Conservation (phyloP, 2,797 vertebrate species). For the Uromys caudimaculatus region DNA sequence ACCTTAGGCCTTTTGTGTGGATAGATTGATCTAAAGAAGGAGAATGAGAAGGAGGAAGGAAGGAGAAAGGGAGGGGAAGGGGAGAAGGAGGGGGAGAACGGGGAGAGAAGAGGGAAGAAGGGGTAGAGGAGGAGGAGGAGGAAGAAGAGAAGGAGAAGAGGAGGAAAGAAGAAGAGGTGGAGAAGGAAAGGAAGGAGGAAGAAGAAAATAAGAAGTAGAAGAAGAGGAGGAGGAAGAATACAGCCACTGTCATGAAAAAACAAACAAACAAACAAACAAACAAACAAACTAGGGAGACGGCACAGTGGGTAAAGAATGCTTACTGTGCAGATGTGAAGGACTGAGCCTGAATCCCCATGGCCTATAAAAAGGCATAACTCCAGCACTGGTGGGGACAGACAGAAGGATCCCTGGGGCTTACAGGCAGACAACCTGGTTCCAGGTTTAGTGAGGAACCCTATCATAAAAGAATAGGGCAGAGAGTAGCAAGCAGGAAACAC, state of each 20-base stretch:
- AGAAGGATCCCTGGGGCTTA: not conserved
- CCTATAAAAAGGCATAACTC: not conserved
- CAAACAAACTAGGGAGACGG: not conserved
- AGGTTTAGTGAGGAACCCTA: not conserved
- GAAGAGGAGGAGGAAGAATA: not conserved
- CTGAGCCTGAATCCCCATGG: not conserved
- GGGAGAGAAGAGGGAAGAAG: rapidly evolving
- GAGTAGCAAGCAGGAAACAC: no score
- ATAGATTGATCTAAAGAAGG: not conserved
- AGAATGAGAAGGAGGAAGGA: not conserved
- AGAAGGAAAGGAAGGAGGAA: rapidly evolving
- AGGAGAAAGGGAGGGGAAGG: no score
- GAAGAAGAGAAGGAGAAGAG: no score
- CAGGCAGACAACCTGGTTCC: not conserved
- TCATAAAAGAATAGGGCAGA: not conserved
- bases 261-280: no score
- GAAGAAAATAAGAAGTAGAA: no score
- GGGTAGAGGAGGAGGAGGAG: not conserved
- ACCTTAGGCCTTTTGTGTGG: not conserved
- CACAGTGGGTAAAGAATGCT: not conserved
- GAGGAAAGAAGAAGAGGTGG: not conserved
- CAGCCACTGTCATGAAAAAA: not conserved
- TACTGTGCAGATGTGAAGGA: not conserved
- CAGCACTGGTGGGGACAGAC: not conserved
- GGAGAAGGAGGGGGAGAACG: no score